These are phyloP conservation scores for Drosophila ambigua DNA, from an alignment of 1,140 invertebrate species.

Conservation along the genomic window DNA sequence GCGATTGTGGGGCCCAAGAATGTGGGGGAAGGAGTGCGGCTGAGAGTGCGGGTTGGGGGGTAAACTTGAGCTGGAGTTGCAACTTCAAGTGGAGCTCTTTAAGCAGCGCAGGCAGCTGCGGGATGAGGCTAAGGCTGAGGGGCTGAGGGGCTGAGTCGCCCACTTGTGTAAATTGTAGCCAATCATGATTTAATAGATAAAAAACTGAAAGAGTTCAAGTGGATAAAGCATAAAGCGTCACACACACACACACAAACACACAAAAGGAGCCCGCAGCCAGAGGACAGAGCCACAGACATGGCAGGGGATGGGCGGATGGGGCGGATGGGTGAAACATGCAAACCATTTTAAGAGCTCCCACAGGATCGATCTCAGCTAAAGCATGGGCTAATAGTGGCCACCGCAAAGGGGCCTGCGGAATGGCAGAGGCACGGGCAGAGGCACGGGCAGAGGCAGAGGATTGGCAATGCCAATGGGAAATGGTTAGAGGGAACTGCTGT, in stretches of 20 bases:
- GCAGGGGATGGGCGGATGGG: background rate
- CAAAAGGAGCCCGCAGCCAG: background rate
- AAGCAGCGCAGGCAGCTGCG: background rate
- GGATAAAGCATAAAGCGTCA: slow-evolving; percentile 79
- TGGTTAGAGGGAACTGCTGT: slow-evolving; percentile 40
- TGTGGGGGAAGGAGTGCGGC: too few species aligned
- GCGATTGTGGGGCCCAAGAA: too few species aligned
- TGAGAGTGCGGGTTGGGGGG: background rate
- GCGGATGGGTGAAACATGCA: slow-evolving; percentile 15
- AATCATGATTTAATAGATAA: slow-evolving; percentile 82
- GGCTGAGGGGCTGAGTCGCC: slow-evolving; percentile 11
- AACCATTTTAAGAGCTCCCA: slow-evolving; percentile 72
- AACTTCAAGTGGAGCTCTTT: slow-evolving; percentile 7
- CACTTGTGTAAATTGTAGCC: slow-evolving; percentile 80
- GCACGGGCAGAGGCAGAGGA: too few species aligned
- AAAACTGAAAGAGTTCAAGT: slow-evolving; percentile 79
- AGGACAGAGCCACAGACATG: background rate
- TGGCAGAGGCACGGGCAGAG: background rate
- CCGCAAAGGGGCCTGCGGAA: slow-evolving; percentile 18
- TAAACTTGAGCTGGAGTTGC: slow-evolving; percentile 24
- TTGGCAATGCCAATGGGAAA: background rate
- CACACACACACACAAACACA: slow-evolving; percentile 45
- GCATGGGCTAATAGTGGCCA: slow-evolving; percentile 67
- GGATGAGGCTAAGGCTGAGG: slow-evolving; percentile 9
- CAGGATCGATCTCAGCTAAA: slow-evolving; percentile 74